Conservation (phyloP, 2,888 invertebrate genomes). For the Lottia gigantea region DNA sequence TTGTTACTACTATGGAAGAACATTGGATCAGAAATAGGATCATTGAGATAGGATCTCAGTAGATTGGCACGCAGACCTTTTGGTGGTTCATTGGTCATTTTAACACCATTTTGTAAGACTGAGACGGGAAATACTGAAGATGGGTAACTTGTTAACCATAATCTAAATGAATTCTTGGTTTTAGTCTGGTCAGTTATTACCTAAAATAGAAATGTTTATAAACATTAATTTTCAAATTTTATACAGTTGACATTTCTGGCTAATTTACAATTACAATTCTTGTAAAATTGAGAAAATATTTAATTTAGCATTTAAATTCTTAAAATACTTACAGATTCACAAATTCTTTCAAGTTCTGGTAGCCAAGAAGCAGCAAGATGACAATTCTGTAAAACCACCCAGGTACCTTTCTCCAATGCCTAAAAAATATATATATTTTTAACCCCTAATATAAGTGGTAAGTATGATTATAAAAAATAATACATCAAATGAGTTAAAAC, state of each 20-base stretch:
- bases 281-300: too few species aligned
- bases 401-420: conserved; percentile 63
- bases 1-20: conserved; percentile 79
- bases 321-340: conserved; percentile 42
- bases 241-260: background rate
- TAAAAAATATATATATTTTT: too few species aligned
- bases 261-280: too few species aligned
- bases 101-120: conserved; percentile 68
- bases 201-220: conserved; percentile 33
- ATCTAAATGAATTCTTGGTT: conserved; percentile 61
- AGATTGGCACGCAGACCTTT: conserved; percentile 68
- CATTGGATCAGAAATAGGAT: conserved; percentile 72
- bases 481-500: too few species aligned
- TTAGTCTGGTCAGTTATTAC: conserved; percentile 59
- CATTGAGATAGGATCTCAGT: conserved; percentile 68
- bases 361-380: conserved; percentile 68
- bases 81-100: conserved; percentile 69
- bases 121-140: conserved; percentile 67
- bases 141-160: conserved; percentile 68
- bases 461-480: too few species aligned
- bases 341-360: conserved; percentile 64
- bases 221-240: background rate
- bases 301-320: too few species aligned
- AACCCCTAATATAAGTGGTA: too few species aligned
- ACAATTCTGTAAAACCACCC: conserved; percentile 68